Evolutionary conservation across 1,140 invertebrate genomes (phyloP).

Genomic region (Dendrolimus punctatus): DNA sequence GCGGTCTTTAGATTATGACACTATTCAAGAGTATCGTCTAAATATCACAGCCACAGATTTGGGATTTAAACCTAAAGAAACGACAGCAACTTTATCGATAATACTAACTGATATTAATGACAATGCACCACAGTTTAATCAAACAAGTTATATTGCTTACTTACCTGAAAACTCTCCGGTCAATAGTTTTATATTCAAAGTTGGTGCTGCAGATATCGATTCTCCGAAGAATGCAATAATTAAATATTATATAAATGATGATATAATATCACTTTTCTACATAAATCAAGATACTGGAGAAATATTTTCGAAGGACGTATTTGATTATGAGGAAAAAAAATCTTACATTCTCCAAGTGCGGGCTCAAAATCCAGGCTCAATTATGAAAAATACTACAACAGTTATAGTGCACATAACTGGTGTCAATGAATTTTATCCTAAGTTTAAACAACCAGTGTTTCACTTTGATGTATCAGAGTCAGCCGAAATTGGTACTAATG

Average conservation of each 20-base stretch:
- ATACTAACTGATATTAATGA: slow-evolving; percentile 94
- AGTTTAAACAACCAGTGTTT: slow-evolving; percentile 93
- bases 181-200: slow-evolving; percentile 83
- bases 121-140: slow-evolving; percentile 88
- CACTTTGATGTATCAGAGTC: slow-evolving; percentile 96
- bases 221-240: slow-evolving; percentile 93
- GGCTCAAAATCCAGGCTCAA: slow-evolving; percentile 90
- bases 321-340: slow-evolving; percentile 92
- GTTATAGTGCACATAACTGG: slow-evolving; percentile 87
- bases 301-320: slow-evolving; percentile 82
- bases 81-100: slow-evolving; percentile 86
- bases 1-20: slow-evolving; percentile 90
- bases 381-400: slow-evolving; percentile 82
- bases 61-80: slow-evolving; percentile 83
- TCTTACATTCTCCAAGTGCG: slow-evolving; percentile 85
- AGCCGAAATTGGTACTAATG: slow-evolving; percentile 86
- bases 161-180: slow-evolving; percentile 88
- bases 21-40: slow-evolving; percentile 85
- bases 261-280: slow-evolving; percentile 82
- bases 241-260: slow-evolving; percentile 87
- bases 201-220: slow-evolving; percentile 89
- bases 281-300: slow-evolving; percentile 85
- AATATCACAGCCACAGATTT: slow-evolving; percentile 91
- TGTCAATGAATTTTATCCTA: slow-evolving; percentile 93
- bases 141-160: slow-evolving; percentile 82